These are phyloP conservation scores for Hippoglossus hippoglossus DNA, from an alignment of 2,797 vertebrate genomes.

Conservation along the genomic window DNA sequence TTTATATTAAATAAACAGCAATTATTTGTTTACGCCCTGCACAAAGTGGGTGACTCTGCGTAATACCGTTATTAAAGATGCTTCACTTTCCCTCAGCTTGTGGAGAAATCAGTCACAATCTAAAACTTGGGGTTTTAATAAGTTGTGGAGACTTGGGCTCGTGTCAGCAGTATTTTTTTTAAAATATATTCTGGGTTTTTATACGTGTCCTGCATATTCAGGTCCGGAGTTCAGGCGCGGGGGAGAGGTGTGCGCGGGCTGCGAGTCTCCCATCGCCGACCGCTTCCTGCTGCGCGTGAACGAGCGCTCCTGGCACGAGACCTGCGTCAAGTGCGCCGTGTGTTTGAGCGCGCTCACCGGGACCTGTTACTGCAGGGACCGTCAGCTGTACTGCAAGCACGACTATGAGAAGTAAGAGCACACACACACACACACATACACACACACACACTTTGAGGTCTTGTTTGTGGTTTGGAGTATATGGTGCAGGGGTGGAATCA, in stretches of 20 bases:
- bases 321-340: constrained; percentile 90
- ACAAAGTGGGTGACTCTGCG: too few relatives aligned
- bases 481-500: not conserved
- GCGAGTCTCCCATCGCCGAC: constrained; percentile 89
- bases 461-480: not conserved
- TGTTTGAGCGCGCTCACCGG: constrained; percentile 89
- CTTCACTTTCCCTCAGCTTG: too few relatives aligned
- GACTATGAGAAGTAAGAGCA: constrained; percentile 93
- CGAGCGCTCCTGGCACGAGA: constrained; percentile 92
- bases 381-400: constrained; percentile 92
- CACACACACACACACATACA: not conserved
- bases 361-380: constrained; percentile 91
- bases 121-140: not conserved
- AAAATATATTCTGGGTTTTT: not conserved
- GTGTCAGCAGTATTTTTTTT: not conserved
- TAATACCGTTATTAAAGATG: too few relatives aligned
- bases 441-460: not conserved
- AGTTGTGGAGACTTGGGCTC: not conserved
- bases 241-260: constrained; percentile 90
- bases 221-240: constrained; percentile 85
- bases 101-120: too few relatives aligned
- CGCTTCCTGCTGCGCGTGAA: constrained; percentile 92
- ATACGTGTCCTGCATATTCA: constrained; percentile 18
- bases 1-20: too few relatives aligned
- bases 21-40: too few relatives aligned